Evolutionary conservation across 2,797 vertebrate species (phyloP).

Genomic region (Phataginus tetradactyla): DNA sequence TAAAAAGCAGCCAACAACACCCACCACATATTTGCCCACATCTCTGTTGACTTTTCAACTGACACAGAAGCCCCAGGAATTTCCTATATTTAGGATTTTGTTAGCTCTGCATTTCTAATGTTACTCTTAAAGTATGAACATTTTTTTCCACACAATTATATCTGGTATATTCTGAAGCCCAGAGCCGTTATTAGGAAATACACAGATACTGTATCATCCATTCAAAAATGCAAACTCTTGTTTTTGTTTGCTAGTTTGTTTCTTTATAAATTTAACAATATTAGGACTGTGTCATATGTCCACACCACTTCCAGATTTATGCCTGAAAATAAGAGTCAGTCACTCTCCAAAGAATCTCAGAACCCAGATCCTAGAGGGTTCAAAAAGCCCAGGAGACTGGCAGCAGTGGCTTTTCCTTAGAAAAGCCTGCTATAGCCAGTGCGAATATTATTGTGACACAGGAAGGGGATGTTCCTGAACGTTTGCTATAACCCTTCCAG

Average conservation of each 20-base stretch:
- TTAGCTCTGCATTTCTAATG: not conserved
- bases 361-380: not conserved
- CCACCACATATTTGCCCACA: not conserved
- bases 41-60: not conserved
- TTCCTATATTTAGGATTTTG: not conserved
- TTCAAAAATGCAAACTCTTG: not conserved
- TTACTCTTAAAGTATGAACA: not conserved
- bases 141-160: not conserved
- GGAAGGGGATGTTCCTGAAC: no score
- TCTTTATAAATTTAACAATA: not conserved
- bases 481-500: no score
- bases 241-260: not conserved
- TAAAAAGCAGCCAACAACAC: not conserved
- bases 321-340: not conserved
- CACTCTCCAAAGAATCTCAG: not conserved
- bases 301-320: not conserved
- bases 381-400: not conserved
- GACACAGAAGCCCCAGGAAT: not conserved
- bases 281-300: not conserved
- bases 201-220: not conserved
- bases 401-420: not conserved
- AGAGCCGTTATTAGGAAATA: not conserved
- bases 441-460: no score
- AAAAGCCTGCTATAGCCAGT: not conserved
- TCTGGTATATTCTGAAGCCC: not conserved